These are phyloP conservation scores for Streptopelia turtur DNA, from an alignment of 2,797 vertebrate species.

Conservation along the genomic window DNA sequence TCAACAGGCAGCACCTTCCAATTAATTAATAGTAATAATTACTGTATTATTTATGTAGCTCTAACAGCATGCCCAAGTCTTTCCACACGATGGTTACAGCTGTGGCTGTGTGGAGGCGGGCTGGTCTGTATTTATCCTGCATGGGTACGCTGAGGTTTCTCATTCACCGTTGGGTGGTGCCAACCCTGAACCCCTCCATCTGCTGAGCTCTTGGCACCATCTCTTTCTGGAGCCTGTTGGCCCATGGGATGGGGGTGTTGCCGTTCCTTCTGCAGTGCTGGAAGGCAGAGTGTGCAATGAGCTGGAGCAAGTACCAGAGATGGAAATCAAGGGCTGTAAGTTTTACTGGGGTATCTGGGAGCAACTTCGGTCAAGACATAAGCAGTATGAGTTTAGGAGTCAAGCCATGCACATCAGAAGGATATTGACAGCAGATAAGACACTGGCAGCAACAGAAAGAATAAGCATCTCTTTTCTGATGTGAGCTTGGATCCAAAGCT, in stretches of 20 bases:
- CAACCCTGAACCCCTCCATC: background rate
- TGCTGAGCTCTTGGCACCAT: constrained; percentile 4
- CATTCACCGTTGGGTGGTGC: background rate
- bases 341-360: background rate
- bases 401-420: background rate
- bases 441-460: background rate
- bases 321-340: background rate
- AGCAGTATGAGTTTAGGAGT: background rate
- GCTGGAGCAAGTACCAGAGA: background rate
- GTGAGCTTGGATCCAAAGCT: background rate
- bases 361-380: background rate
- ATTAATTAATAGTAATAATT: constrained; percentile 75
- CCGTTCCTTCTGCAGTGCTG: fast-evolving
- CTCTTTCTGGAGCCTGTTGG: background rate
- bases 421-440: background rate
- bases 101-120: background rate
- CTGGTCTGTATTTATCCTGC: background rate
- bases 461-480: background rate
- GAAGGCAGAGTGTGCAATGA: background rate
- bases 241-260: background rate
- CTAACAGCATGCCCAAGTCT: background rate
- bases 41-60: constrained; percentile 53
- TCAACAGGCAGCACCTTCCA: constrained; percentile 72
- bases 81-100: background rate
- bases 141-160: background rate